phyloP scores from a whole-genome alignment of 2,113 vertebrate genomes.

The Numida meleagris region DNA sequence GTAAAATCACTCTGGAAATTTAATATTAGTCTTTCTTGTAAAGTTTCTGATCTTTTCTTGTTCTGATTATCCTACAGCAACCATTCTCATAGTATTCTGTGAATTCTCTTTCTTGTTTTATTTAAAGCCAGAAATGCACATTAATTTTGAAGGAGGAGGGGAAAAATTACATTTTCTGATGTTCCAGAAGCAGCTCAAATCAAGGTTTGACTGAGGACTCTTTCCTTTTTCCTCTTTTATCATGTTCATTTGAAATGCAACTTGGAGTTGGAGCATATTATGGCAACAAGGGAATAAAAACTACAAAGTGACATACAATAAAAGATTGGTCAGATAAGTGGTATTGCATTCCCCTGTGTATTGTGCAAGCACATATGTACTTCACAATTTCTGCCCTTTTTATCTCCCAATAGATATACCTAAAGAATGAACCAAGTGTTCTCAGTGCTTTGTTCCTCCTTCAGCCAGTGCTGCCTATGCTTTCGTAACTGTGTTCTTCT shows the following conservation, averaged over 20 bases:
- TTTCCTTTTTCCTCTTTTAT: background rate
- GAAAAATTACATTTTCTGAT: background rate
- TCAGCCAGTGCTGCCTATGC: background rate
- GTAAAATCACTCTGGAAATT: slow-evolving; percentile 22
- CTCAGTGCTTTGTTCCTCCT: background rate
- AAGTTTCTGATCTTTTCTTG: slow-evolving; percentile 26
- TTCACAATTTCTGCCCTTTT: background rate
- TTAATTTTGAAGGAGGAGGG: background rate
- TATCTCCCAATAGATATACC: background rate
- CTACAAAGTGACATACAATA: background rate
- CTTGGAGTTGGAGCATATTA: background rate
- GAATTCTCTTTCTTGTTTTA: slow-evolving; percentile 35
- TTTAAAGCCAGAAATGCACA: slow-evolving; percentile 7
- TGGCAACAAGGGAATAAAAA: background rate
- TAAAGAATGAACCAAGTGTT: background rate
- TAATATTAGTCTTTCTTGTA: background rate
- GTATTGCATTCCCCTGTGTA: background rate
- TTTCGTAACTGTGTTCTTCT: background rate
- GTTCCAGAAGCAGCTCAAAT: background rate
- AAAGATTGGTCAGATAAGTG: background rate
- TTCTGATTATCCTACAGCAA: background rate
- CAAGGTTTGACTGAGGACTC: background rate
- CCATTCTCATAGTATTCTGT: background rate
- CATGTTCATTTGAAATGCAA: background rate
- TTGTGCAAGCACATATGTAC: background rate